Evolutionary conservation across 2,797 vertebrate species (phyloP), one percentile per base, ranked within the genome.

Genomic region (Girardinus metallicus): DNA sequence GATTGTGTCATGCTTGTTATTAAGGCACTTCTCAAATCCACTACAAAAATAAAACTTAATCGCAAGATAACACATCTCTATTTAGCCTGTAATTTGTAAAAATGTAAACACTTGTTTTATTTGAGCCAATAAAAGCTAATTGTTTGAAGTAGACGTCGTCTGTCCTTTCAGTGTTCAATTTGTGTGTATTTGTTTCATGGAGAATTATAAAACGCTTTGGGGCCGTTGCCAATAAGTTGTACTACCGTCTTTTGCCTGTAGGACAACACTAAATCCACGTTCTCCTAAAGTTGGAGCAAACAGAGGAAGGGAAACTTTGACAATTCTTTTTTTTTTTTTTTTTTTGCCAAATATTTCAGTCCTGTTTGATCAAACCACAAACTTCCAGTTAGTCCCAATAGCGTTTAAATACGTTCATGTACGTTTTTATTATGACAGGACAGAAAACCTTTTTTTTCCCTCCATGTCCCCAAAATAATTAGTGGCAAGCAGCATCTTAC

Each of bases 71-170:
- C 6, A 29, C 13, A 29, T 71, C 5, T 71, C 1, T 44, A 5
- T 16, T n/a, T 29, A 71, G 26, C 43, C 68, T 71, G 68, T 44
- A 44, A 41, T 62, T 51, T 64, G 44, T 43, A n/a, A 11, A 78
- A 46, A 73, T 11, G 2, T 62, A 16, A 41, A 68, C 31, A 72
- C 9, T 34, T 36, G 23, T 41, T 71, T 34, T 29, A 44, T 71
- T 75, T 62, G 41, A 78, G 62, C 71, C 13, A 71, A 71, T 71
- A 71, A 60, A 76, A 53, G 4, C 39, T 5, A 43, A 34, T 39
- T 13, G 0, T 31, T 72, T 71, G 43, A 34, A 23, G 9, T 34
- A 75, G 73, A n/a, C 49, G 18, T 75, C 0, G 2, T 66, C 0
- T 36, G 31, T 47, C 18, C 39, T 62, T 77, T 78, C 64, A 68